Evolutionary conservation across 2,888 invertebrate species (phyloP).

Genomic region (Caenorhabditis sulstoni): DNA sequence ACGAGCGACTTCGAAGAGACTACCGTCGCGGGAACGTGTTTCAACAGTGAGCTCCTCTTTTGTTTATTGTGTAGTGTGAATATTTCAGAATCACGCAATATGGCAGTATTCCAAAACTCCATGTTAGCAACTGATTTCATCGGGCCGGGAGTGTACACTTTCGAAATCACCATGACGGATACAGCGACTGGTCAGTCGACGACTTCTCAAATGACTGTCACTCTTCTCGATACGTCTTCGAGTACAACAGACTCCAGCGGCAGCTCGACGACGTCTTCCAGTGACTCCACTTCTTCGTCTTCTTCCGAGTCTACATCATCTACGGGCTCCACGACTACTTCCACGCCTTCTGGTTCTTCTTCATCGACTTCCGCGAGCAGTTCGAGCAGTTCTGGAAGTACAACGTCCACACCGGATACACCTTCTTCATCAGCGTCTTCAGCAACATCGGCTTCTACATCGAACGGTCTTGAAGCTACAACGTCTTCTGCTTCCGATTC

Average conservation of each 20-base stretch:
- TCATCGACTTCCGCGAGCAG: conserved; percentile 6
- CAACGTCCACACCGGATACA: not conserved
- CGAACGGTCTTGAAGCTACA: too few relatives aligned
- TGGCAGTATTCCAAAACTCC: not conserved
- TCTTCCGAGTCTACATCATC: not conserved
- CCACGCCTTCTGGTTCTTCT: not conserved
- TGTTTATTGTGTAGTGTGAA: not conserved
- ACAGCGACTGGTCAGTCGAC: not conserved
- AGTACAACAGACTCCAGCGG: too few relatives aligned
- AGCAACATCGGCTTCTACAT: not conserved
- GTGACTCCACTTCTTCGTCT: not conserved
- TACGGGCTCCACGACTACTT: not conserved
- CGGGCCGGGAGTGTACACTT: conserved; percentile 15
- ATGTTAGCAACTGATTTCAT: not conserved
- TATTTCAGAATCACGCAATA: not conserved
- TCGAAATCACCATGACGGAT: conserved; percentile 5
- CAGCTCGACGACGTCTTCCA: too few relatives aligned
- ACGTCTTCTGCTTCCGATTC: not conserved
- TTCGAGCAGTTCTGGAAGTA: not conserved
- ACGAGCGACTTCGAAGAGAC: not conserved
- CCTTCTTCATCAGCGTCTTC: not conserved
- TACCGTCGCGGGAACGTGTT: conserved; percentile 10
- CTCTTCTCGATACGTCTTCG: not conserved
- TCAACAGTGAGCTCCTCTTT: not conserved
- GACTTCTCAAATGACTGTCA: not conserved